Percentiles rank a stretch among this genome's conserved stretches.
Evolutionary conservation across 2,888 invertebrate species (phyloP).

Genomic region (Idaea dimidiata): DNA sequence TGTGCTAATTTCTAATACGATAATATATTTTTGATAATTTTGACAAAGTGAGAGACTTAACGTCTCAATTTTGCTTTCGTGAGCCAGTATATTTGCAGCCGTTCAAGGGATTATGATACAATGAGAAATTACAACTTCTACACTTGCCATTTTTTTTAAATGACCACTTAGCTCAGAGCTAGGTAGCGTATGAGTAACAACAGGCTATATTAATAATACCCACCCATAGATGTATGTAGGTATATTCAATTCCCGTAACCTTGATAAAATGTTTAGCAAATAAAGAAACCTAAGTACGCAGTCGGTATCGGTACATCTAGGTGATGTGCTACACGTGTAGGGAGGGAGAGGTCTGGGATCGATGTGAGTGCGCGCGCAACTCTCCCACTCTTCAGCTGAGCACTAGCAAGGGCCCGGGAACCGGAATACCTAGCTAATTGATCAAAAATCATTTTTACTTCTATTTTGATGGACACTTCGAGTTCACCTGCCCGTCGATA

Average conservation of each 20-base stretch:
- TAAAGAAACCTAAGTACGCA: slow-evolving; percentile 2
- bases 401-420: slow-evolving; percentile 45
- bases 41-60: too few species aligned
- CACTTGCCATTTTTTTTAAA: too few species aligned
- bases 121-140: too few species aligned
- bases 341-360: slow-evolving; percentile 40
- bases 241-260: background rate
- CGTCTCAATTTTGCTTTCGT: too few species aligned
- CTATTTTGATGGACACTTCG: background rate
- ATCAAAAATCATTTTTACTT: slow-evolving; percentile 14
- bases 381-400: slow-evolving; percentile 40
- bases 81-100: too few species aligned
- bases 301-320: slow-evolving; percentile 1
- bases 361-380: slow-evolving; percentile 68
- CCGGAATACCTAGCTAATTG: slow-evolving; percentile 30
- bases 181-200: too few species aligned
- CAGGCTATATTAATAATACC: too few species aligned
- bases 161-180: too few species aligned
- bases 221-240: background rate
- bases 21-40: too few species aligned
- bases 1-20: background rate
- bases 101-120: too few species aligned
- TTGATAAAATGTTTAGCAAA: slow-evolving; percentile 2
- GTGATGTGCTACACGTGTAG: slow-evolving; percentile 16
- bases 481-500: slow-evolving; percentile 10